phyloP scores from a whole-genome alignment of 2,797 vertebrate species.

The Trichosurus vulpecula region DNA sequence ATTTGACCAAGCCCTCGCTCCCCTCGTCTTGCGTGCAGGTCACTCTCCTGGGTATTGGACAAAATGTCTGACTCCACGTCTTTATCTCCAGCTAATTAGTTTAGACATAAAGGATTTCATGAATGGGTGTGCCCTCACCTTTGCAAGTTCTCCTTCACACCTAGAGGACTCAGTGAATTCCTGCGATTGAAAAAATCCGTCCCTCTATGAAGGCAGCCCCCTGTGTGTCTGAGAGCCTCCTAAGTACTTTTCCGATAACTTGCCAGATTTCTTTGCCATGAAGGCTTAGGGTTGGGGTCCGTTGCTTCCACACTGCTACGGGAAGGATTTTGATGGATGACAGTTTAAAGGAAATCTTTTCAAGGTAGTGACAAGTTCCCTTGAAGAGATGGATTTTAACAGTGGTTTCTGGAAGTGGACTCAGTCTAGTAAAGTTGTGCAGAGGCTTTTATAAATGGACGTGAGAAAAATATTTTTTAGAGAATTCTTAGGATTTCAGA shows the following conservation, averaged over 20 bases:
- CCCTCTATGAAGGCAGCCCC: background rate
- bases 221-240: background rate
- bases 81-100: background rate
- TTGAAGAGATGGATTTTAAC: background rate
- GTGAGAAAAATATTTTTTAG: background rate
- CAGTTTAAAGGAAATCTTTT: background rate
- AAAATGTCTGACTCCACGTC: background rate
- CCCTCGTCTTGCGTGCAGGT: background rate
- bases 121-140: background rate
- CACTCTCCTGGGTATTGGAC: background rate
- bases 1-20: background rate
- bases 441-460: background rate
- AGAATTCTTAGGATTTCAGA: background rate
- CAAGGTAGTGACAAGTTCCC: background rate
- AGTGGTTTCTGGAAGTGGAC: background rate
- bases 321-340: background rate
- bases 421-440: background rate
- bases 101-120: background rate
- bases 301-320: background rate
- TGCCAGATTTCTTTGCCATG: background rate
- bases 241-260: background rate
- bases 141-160: background rate
- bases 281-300: background rate
- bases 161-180: background rate
- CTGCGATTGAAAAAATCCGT: background rate